These are phyloP conservation scores for Troides aeacus DNA, from an alignment of 2,888 invertebrate genomes.

Conservation along the genomic window DNA sequence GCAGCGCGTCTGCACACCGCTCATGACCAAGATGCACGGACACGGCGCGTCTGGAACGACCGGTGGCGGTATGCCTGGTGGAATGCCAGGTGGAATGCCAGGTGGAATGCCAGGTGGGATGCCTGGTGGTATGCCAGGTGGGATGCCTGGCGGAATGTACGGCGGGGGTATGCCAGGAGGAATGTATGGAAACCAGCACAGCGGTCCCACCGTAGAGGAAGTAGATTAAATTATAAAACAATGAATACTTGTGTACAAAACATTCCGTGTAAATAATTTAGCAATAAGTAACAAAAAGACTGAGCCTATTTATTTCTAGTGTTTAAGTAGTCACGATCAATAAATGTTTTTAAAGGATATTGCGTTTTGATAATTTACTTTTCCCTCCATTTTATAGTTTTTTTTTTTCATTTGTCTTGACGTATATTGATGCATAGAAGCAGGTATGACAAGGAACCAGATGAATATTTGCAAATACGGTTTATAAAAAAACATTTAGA, in stretches of 20 bases:
- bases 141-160: background rate
- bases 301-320: constrained; percentile 22
- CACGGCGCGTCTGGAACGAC: constrained; percentile 50
- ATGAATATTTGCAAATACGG: no score
- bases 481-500: no score
- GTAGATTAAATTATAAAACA: constrained; percentile 14
- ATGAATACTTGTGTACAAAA: background rate
- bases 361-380: background rate
- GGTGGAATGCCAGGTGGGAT: background rate
- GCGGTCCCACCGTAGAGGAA: constrained; percentile 25
- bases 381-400: background rate
- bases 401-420: no score
- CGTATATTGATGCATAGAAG: no score
- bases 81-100: background rate
- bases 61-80: constrained; percentile 29
- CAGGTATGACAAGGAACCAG: no score
- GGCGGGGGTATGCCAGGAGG: background rate
- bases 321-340: background rate
- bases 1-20: constrained; percentile 77
- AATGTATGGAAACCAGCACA: background rate
- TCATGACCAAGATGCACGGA: constrained; percentile 81
- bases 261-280: no score
- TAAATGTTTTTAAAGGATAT: background rate
- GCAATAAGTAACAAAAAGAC: no score
- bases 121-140: background rate